These are phyloP conservation scores for Probosciger aterrimus DNA, from an alignment of 2,113 vertebrate species.

Conservation along the genomic window DNA sequence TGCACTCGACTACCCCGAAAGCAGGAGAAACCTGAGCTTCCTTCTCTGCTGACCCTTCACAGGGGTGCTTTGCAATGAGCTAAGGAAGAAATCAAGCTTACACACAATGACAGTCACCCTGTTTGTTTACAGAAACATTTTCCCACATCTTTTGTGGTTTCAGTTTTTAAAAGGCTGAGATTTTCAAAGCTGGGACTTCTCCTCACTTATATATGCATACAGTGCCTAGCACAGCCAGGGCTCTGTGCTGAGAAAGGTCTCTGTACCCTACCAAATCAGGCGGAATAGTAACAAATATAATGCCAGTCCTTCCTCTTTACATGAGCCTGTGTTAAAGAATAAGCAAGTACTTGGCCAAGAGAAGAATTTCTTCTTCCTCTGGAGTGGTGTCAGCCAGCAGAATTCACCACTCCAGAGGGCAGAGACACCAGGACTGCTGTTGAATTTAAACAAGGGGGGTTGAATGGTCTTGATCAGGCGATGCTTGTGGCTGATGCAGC, in stretches of 20 bases:
- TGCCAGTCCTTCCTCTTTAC: neutral
- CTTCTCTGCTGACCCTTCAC: neutral
- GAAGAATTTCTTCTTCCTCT: conserved; percentile 54
- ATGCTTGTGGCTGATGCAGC: conserved; percentile 57
- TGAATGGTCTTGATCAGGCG: conserved; percentile 45
- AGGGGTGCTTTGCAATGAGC: neutral
- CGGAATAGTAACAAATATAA: neutral
- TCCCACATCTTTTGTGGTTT: neutral
- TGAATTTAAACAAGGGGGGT: conserved; percentile 57
- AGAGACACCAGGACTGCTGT: conserved; percentile 24
- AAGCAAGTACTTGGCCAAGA: conserved; percentile 4
- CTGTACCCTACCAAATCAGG: neutral
- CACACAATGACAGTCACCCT: neutral
- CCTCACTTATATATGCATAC: neutral
- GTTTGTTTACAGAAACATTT: neutral
- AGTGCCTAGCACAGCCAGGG: neutral
- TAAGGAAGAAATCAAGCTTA: neutral
- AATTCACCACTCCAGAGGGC: conserved; percentile 48
- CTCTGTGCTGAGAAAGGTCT: neutral
- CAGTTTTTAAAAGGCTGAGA: neutral
- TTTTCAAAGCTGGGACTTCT: conserved; percentile 4
- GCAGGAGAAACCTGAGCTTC: neutral
- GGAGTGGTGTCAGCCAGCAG: conserved; percentile 56
- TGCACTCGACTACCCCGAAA: neutral
- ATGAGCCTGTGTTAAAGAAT: neutral